Conservation (phyloP, 2,888 invertebrate genomes). For the Euclidia mi region DNA sequence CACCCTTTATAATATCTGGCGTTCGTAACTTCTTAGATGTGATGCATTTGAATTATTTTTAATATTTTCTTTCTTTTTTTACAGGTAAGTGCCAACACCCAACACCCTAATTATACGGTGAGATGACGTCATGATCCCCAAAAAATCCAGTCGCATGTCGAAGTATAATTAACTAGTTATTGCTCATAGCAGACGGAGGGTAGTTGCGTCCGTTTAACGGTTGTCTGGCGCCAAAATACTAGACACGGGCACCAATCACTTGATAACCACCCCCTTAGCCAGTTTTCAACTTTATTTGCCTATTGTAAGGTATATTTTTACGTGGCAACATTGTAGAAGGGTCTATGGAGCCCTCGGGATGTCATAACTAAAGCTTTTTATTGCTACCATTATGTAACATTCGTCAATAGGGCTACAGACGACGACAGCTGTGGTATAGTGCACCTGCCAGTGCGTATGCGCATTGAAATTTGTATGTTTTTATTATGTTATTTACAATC, state of each 20-base stretch:
- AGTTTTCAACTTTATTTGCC: slow-evolving; percentile 38
- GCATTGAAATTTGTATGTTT: slow-evolving; percentile 21
- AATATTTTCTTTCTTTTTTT: slow-evolving; percentile 24
- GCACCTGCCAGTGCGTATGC: slow-evolving; percentile 39
- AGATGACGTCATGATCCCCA: slow-evolving; percentile 41
- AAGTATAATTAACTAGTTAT: slow-evolving; percentile 60
- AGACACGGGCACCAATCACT: slow-evolving; percentile 62
- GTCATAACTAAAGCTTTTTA: slow-evolving; percentile 52
- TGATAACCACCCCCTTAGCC: slow-evolving; percentile 24
- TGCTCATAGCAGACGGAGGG: slow-evolving; percentile 65
- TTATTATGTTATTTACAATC: slow-evolving; percentile 8
- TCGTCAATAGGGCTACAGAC: slow-evolving; percentile 50
- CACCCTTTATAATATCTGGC: too few relatives aligned
- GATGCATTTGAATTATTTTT: neutral
- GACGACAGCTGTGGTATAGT: slow-evolving; percentile 48
- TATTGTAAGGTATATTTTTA: slow-evolving; percentile 30
- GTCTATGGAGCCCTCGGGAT: slow-evolving; percentile 50
- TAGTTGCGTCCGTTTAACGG: slow-evolving; percentile 67
- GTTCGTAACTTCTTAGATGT: too few relatives aligned
- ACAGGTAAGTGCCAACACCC: slow-evolving; percentile 56
- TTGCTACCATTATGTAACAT: slow-evolving; percentile 53
- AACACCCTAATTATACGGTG: slow-evolving; percentile 12
- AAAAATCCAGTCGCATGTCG: slow-evolving; percentile 58
- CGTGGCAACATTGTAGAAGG: slow-evolving; percentile 26
- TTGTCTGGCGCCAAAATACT: slow-evolving; percentile 82